Evolutionary conservation across 2,888 invertebrate species (phyloP).

Genomic region (Leptarthrus brevirostris): DNA sequence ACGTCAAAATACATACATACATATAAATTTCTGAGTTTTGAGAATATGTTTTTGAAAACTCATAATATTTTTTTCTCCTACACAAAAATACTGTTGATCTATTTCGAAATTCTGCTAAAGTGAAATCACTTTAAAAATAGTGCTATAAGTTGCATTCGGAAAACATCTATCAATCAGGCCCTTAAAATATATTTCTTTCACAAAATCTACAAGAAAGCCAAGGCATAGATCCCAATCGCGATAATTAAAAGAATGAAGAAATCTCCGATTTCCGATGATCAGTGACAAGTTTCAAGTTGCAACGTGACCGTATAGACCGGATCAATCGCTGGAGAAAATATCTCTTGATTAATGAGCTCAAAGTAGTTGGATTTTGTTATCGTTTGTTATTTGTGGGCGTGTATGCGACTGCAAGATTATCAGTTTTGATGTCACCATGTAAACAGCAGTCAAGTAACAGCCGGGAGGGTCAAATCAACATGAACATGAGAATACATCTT

Average conservation of each 20-base stretch:
- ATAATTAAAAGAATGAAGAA: constrained; percentile 10
- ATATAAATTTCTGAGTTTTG: too few species aligned
- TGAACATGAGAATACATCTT: constrained; percentile 17
- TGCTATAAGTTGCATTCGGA: neutral
- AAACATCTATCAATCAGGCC: constrained; percentile 15
- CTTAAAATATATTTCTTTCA: constrained; percentile 7
- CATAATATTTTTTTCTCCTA: too few species aligned
- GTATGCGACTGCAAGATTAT: constrained; percentile 14
- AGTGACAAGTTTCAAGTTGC: too few species aligned
- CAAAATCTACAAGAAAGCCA: neutral
- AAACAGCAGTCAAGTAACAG: constrained; percentile 21
- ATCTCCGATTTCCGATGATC: neutral
- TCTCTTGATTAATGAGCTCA: constrained; percentile 27
- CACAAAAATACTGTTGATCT: too few species aligned
- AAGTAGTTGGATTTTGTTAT: constrained; percentile 8
- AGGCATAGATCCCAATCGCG: constrained; percentile 5
- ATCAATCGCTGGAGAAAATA: constrained; percentile 1
- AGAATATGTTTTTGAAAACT: too few species aligned
- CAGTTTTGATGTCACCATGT: constrained; percentile 18
- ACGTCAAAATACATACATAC: too few species aligned
- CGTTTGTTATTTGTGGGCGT: constrained; percentile 32
- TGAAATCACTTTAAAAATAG: too few species aligned
- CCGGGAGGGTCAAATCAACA: neutral
- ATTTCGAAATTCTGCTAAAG: too few species aligned
- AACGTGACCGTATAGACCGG: neutral